These are phyloP conservation scores for Catalaphyllia jardinei DNA, from an alignment of 64 coral and sea anemone genomes.

Conservation along the genomic window DNA sequence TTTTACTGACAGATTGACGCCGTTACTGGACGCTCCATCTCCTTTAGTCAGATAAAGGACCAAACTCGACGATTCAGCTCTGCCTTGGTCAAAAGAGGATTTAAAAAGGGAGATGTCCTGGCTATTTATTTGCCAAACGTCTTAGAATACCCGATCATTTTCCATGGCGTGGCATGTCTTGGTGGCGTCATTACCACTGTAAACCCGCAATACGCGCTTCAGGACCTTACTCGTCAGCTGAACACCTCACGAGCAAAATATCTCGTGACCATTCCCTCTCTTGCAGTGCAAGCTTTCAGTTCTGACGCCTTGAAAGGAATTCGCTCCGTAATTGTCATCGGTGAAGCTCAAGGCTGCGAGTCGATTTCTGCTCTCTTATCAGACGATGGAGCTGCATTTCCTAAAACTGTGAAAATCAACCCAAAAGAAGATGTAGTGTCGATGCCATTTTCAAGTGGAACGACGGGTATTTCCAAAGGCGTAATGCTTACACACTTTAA, in stretches of 20 bases:
- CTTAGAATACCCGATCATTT: conserved; percentile 51
- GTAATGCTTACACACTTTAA: conserved; percentile 82
- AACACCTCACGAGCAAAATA: conserved; percentile 12
- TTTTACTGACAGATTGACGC: conserved; percentile 40
- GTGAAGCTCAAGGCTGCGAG: conserved; percentile 45
- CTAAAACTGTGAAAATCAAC: conserved; percentile 46
- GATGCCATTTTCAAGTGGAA: conserved; percentile 89
- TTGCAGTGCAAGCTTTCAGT: conserved; percentile 34
- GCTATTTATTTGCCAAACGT: conserved; percentile 55
- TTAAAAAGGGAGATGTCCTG: conserved; percentile 57
- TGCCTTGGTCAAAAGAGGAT: conserved; percentile 41
- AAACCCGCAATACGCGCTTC: conserved; percentile 37
- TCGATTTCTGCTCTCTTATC: conserved; percentile 55
- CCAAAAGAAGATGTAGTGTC: conserved; percentile 67
- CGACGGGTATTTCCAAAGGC: conserved; percentile 82
- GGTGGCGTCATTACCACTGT: conserved; percentile 51
- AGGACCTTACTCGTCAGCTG: conserved; percentile 46
- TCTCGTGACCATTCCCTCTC: conserved; percentile 53
- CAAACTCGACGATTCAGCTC: conserved; percentile 38
- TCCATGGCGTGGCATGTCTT: conserved; percentile 31
- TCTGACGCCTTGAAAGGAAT: conserved; percentile 23
- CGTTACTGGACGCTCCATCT: conserved; percentile 26
- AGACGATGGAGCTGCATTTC: conserved; percentile 74
- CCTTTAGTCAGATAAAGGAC: conserved; percentile 38
- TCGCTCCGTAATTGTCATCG: conserved; percentile 58